phyloP scores from a whole-genome alignment of 2,888 invertebrate species.

The Lasioglossum calceatum region DNA sequence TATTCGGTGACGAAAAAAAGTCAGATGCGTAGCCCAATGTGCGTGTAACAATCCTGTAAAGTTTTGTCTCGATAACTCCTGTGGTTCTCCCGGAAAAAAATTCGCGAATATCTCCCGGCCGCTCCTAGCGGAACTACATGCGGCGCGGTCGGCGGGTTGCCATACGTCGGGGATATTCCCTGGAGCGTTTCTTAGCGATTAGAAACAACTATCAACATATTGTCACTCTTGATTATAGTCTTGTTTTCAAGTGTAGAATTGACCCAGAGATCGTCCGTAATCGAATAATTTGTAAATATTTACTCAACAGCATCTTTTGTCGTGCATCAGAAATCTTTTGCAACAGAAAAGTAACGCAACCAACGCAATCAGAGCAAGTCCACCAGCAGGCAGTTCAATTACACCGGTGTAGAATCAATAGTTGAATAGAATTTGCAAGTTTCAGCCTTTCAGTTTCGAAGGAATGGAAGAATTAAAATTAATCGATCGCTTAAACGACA shows the following conservation, averaged over 20 bases:
- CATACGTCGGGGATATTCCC: neutral
- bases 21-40: neutral
- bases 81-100: neutral
- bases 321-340: slow-evolving; percentile 61
- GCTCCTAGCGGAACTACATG: neutral
- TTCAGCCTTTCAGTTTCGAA: slow-evolving; percentile 67
- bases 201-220: neutral
- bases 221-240: neutral
- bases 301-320: slow-evolving; percentile 39
- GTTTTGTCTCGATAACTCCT: neutral
- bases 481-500: slow-evolving; percentile 24
- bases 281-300: slow-evolving; percentile 4
- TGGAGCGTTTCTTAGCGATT: neutral
- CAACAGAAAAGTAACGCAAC: slow-evolving; percentile 58
- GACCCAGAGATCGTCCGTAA: neutral
- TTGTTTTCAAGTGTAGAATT: neutral
- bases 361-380: slow-evolving; percentile 40
- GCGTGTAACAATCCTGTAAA: neutral
- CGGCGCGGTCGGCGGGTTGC: neutral
- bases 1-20: neutral
- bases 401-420: slow-evolving; percentile 1
- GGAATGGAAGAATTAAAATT: slow-evolving; percentile 29
- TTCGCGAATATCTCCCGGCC: neutral
- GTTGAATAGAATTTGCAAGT: slow-evolving; percentile 53
- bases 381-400: neutral